Evolutionary conservation across 2,797 vertebrate species (phyloP).

Genomic region (Lithobates pipiens): DNA sequence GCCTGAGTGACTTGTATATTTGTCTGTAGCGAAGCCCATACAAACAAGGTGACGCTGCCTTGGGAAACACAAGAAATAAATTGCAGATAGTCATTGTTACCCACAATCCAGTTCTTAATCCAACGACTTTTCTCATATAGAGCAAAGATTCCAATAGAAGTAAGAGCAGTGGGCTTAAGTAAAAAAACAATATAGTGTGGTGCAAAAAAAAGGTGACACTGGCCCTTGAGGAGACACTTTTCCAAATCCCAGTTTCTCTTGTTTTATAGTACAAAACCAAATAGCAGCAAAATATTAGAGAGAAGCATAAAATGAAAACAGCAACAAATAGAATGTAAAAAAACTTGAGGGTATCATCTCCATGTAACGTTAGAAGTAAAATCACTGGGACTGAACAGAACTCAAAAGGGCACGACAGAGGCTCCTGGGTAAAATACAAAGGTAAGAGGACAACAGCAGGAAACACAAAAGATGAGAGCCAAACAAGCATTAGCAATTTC

Average conservation of each 20-base stretch:
- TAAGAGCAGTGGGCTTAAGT: constrained; percentile 78
- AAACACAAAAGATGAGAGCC: constrained; percentile 71
- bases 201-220: constrained; percentile 82
- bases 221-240: constrained; percentile 74
- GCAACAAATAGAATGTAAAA: constrained; percentile 76
- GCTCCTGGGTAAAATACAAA: constrained; percentile 69
- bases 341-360: constrained; percentile 69
- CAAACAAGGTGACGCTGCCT: constrained; percentile 79
- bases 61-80: constrained; percentile 78
- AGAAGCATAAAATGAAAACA: constrained; percentile 73
- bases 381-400: constrained; percentile 76
- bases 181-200: constrained; percentile 79
- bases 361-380: constrained; percentile 71
- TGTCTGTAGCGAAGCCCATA: constrained; percentile 81
- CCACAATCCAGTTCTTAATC: constrained; percentile 72
- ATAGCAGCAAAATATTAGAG: constrained; percentile 76
- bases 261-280: constrained; percentile 76
- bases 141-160: constrained; percentile 75
- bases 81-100: constrained; percentile 77
- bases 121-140: constrained; percentile 63
- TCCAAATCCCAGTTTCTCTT: constrained; percentile 72
- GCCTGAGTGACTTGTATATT: constrained; percentile 73
- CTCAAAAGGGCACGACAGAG: constrained; percentile 69
- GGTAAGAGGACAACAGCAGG: constrained; percentile 73
- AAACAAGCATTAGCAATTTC: constrained; percentile 70